Evolutionary conservation across 2,888 invertebrate species (phyloP), one percentile per base, ranked within the genome.

Genomic region (Mongoloraphidia duomilia): DNA sequence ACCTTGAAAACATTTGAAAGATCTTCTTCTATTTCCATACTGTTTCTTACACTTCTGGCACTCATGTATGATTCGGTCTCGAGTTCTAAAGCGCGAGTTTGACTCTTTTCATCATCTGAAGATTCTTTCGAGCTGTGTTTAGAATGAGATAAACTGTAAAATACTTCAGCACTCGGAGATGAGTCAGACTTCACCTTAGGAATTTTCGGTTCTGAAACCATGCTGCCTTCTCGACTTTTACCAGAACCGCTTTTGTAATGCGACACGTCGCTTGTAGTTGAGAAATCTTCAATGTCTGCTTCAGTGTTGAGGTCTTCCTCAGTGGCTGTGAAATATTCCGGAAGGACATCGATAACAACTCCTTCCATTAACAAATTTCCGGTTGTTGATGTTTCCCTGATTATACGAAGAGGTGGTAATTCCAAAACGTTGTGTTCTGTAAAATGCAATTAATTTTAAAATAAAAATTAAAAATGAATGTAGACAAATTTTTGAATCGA

Each of bases 281-380:
- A 45, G 41, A 58, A 50, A 58, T 90, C 90, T 62, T 90, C 90
- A 53, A 91, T 71, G 55, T 87, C 90, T 1, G 87, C 88, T 68
- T 91, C 90, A 0, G 91, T 91, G 47, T 87, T 74, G 52, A 86
- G 69, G 62, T 90, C 90, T 60, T 89, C 87, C 56, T 81, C 83
- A 3, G 80, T 80, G n/a, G 80, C 74, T 0, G 76, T 74, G 60
- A 89, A 90, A 59, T 86, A 88, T 56, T 90, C 87, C 1, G 88
- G 86, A 0, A 85, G 82, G 1, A 92, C 88, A 55, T 92, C 92
- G 47, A 92, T 90, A 11, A 92, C 83, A 33, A 91, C 84, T 0
- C 92, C 92, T 69, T 92, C 91, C 88, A 92, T 89, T 1, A 89
- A 65, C 2, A 92, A 70, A 62, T 90, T 89, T 6, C 90, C 89